Percentiles rank a stretch among this genome's conserved stretches.
These are phyloP conservation scores for Stercorarius parasiticus DNA, from an alignment of 2,113 vertebrate genomes.

Conservation along the genomic window DNA sequence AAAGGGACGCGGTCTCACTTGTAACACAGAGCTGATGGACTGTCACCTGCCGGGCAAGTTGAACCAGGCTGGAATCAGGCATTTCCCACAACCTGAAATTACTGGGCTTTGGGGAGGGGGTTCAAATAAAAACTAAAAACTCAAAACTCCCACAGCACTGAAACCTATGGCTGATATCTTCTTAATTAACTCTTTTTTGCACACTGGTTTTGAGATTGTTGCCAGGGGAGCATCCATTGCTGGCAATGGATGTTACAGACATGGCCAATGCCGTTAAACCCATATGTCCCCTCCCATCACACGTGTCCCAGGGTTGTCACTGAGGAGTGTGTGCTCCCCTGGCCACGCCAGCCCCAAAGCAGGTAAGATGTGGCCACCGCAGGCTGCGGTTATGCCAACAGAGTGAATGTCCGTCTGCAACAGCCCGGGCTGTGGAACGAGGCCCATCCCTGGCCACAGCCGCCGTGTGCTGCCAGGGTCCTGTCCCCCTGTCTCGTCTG, in stretches of 20 bases:
- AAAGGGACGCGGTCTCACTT: rapidly evolving
- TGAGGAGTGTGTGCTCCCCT: neutral
- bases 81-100: neutral
- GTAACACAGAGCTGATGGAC: neutral
- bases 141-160: neutral
- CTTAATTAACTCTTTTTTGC: neutral
- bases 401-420: conserved; percentile 11
- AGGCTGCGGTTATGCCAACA: neutral
- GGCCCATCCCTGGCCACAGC: neutral
- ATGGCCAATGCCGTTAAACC: neutral
- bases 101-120: neutral
- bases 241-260: conserved; percentile 12
- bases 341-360: rapidly evolving
- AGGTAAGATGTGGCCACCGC: neutral
- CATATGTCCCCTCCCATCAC: neutral
- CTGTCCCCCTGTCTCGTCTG: neutral
- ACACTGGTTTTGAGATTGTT: neutral
- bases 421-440: neutral
- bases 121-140: neutral
- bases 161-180: neutral
- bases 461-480: neutral
- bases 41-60: rapidly evolving
- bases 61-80: rapidly evolving
- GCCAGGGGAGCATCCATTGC: conserved; percentile 37
- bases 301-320: rapidly evolving